Conservation (phyloP, 2,113 vertebrate species). For the Tachysurus fulvidraco region DNA sequence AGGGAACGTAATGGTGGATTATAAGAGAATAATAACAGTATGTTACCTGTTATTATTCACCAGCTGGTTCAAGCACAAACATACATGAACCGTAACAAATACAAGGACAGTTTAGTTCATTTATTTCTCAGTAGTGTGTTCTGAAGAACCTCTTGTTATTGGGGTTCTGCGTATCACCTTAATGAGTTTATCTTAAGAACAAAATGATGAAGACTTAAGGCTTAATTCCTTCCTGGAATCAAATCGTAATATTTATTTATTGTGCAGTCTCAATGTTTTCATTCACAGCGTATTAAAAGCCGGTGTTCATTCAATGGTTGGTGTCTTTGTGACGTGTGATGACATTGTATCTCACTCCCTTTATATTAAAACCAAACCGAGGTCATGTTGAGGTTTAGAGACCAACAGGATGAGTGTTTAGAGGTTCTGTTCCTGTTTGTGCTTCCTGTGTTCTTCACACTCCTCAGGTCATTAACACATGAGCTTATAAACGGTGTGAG, state of each 20-base stretch:
- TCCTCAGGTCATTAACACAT: background rate
- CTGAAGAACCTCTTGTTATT: too few relatives aligned
- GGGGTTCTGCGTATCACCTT: background rate
- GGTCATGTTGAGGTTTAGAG: background rate
- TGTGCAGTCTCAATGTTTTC: too few relatives aligned
- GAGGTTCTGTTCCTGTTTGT: background rate
- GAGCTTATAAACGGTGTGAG: background rate
- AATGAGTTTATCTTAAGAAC: background rate
- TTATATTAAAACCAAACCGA: background rate
- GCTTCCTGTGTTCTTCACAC: background rate
- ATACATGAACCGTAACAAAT: too few relatives aligned
- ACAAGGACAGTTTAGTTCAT: too few relatives aligned
- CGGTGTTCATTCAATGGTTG: too few relatives aligned
- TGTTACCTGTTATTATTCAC: background rate
- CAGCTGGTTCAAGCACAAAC: background rate
- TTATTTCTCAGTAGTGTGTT: too few relatives aligned
- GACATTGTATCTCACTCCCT: background rate
- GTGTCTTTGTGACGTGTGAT: accelerated
- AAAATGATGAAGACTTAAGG: background rate
- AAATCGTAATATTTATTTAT: too few relatives aligned
- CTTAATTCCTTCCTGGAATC: too few relatives aligned
- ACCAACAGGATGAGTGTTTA: background rate
- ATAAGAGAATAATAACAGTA: background rate
- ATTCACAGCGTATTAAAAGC: too few relatives aligned
- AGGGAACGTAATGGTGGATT: background rate